Percentiles rank a stretch among this genome's conserved stretches.
These are phyloP conservation scores for Tortrix viridana DNA, from an alignment of 2,888 invertebrate species.

Conservation along the genomic window DNA sequence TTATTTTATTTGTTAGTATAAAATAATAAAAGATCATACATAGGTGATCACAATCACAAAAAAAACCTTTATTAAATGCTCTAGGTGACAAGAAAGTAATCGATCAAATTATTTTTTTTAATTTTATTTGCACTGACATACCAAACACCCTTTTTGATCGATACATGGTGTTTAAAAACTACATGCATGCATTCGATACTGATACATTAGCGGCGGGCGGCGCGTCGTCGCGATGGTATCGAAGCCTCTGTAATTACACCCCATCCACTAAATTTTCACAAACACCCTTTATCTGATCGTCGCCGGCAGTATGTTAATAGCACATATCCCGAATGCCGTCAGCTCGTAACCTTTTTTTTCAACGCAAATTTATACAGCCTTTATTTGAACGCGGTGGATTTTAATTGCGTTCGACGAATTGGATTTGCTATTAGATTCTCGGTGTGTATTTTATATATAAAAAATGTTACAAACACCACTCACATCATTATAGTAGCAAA, in stretches of 20 bases:
- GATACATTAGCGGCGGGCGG: slow-evolving; percentile 60
- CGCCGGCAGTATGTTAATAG: slow-evolving; percentile 73
- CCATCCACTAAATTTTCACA: slow-evolving; percentile 78
- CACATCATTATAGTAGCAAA: too few species aligned
- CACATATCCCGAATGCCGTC: slow-evolving; percentile 70
- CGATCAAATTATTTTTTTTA: too few species aligned
- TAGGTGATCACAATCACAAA: too few species aligned
- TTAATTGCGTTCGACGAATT: slow-evolving; percentile 36
- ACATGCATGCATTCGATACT: slow-evolving; percentile 47
- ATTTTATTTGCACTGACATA: slow-evolving; percentile 35
- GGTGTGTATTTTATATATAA: not conserved
- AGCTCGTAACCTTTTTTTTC: slow-evolving; percentile 59
- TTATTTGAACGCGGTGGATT: slow-evolving; percentile 22
- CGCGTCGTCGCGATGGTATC: slow-evolving; percentile 71
- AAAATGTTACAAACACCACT: not conserved
- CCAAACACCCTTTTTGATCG: slow-evolving; percentile 38
- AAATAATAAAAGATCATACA: too few species aligned
- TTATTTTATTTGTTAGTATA: too few species aligned
- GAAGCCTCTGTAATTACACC: slow-evolving; percentile 66
- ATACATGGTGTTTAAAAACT: slow-evolving; percentile 48
- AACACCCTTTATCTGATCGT: slow-evolving; percentile 72
- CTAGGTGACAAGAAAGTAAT: not conserved
- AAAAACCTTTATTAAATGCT: too few species aligned
- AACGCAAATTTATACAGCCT: slow-evolving; percentile 32
- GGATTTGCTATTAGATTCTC: slow-evolving; percentile 19